Evolutionary conservation across 2,888 invertebrate species (phyloP).

Genomic region (Bugulina stolonifera): DNA sequence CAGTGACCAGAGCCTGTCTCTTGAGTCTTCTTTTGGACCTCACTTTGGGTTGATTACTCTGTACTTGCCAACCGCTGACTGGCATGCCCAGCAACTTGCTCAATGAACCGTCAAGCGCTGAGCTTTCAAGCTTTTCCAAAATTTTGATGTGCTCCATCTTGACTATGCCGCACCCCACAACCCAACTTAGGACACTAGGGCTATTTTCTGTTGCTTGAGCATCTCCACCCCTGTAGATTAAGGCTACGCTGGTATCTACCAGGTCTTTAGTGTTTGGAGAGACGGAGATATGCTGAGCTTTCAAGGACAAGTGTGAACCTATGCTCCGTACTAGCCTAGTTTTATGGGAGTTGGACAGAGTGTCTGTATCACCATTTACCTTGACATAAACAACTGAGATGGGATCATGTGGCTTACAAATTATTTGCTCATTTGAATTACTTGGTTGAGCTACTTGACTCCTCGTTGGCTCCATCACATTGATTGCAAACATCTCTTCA

Average conservation of each 20-base stretch:
- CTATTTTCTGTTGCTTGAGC: background rate
- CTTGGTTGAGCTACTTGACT: background rate
- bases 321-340: background rate
- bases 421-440: background rate
- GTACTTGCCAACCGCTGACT: constrained; percentile 17
- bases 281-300: background rate
- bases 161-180: constrained; percentile 8
- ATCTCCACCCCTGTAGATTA: background rate
- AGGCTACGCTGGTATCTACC: background rate
- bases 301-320: constrained; percentile 1
- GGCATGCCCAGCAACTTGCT: background rate
- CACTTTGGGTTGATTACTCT: constrained; percentile 20
- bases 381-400: constrained; percentile 3
- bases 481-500: constrained; percentile 19
- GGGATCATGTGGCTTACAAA: constrained; percentile 6
- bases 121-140: constrained; percentile 17
- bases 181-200: constrained; percentile 3
- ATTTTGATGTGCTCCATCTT: constrained; percentile 3
- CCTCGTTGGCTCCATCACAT: background rate
- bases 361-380: background rate
- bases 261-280: background rate
- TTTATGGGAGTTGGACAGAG: background rate
- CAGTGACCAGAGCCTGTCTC: constrained; percentile 17
- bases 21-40: constrained; percentile 1
- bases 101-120: background rate